These are phyloP conservation scores for Poecilia velifera DNA, from an alignment of 2,797 vertebrate species.

Conservation along the genomic window DNA sequence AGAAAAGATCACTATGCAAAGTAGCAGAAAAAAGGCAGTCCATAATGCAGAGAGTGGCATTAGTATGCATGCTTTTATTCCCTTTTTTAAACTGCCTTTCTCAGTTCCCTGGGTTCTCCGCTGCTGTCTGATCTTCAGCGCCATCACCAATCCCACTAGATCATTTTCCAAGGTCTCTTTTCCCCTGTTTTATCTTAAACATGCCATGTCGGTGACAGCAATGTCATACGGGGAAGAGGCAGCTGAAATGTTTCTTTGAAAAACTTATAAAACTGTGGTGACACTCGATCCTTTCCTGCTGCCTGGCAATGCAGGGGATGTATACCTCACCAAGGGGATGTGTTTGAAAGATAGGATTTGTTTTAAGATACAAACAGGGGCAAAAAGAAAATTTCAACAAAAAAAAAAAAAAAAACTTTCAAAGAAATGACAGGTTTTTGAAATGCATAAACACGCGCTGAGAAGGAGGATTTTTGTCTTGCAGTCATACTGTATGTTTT, in stretches of 20 bases:
- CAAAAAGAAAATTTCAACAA: neutral
- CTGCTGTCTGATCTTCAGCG: slow-evolving; percentile 56
- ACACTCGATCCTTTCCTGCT: slow-evolving; percentile 51
- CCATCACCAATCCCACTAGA: slow-evolving; percentile 56
- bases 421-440: slow-evolving; percentile 45
- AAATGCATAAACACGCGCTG: slow-evolving; percentile 44
- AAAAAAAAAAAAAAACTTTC: slow-evolving; percentile 43
- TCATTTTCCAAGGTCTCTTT: slow-evolving; percentile 51
- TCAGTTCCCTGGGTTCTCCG: slow-evolving; percentile 43
- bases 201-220: slow-evolving; percentile 53
- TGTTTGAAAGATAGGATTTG: slow-evolving; percentile 41
- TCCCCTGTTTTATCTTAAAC: slow-evolving; percentile 62
- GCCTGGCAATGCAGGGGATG: slow-evolving; percentile 33
- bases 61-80: slow-evolving; percentile 57
- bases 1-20: slow-evolving; percentile 42
- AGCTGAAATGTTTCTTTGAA: slow-evolving; percentile 45
- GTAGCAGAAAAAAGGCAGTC: slow-evolving; percentile 34
- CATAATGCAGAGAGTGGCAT: slow-evolving; percentile 51
- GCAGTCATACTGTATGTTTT: slow-evolving; percentile 39
- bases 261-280: slow-evolving; percentile 40
- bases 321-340: slow-evolving; percentile 39
- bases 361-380: slow-evolving; percentile 6
- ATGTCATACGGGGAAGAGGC: slow-evolving; percentile 35
- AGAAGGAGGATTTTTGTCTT: slow-evolving; percentile 45
- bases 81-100: slow-evolving; percentile 35